Evolutionary conservation across 2,888 invertebrate species (phyloP).

Genomic region (Petrophora chlorosata): DNA sequence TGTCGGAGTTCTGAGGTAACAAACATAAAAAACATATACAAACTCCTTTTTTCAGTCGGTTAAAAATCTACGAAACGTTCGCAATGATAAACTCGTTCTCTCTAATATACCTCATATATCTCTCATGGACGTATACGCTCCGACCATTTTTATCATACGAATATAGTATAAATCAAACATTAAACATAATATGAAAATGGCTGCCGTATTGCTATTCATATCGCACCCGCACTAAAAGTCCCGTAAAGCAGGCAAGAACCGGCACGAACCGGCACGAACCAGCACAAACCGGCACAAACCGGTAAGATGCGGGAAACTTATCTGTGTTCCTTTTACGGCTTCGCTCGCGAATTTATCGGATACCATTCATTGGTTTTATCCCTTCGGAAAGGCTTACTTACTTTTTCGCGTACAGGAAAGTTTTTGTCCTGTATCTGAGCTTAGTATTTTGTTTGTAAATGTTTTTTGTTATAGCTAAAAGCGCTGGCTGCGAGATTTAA

Average conservation of each 20-base stretch:
- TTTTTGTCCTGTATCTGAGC: too few relatives aligned
- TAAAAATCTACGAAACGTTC: too few relatives aligned
- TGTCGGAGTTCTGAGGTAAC: too few relatives aligned
- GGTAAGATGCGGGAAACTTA: slow-evolving; percentile 25
- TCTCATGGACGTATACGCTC: too few relatives aligned
- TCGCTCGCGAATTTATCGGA: slow-evolving; percentile 25
- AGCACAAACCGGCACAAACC: slow-evolving; percentile 14
- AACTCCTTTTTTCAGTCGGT: too few relatives aligned
- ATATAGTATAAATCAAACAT: background rate
- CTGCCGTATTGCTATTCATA: background rate
- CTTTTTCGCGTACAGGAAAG: too few relatives aligned
- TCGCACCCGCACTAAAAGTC: slow-evolving; percentile 13
- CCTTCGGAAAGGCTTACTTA: slow-evolving; percentile 19
- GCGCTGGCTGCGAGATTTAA: too few relatives aligned
- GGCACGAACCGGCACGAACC: slow-evolving; percentile 9
- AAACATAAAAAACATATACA: too few relatives aligned
- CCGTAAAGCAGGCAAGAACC: slow-evolving; percentile 14
- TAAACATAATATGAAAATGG: background rate
- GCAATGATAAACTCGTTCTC: too few relatives aligned
- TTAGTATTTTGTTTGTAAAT: background rate
- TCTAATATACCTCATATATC: too few relatives aligned
- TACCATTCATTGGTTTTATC: slow-evolving; percentile 28
- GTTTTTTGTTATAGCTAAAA: too few relatives aligned
- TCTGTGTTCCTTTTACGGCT: slow-evolving; percentile 22
- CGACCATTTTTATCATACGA: background rate